A percentile compares a stretch with the other conserved stretches of the same genome.
Evolutionary conservation across 2,888 invertebrate species (phyloP).

Genomic region (Agapetus fuscipes): DNA sequence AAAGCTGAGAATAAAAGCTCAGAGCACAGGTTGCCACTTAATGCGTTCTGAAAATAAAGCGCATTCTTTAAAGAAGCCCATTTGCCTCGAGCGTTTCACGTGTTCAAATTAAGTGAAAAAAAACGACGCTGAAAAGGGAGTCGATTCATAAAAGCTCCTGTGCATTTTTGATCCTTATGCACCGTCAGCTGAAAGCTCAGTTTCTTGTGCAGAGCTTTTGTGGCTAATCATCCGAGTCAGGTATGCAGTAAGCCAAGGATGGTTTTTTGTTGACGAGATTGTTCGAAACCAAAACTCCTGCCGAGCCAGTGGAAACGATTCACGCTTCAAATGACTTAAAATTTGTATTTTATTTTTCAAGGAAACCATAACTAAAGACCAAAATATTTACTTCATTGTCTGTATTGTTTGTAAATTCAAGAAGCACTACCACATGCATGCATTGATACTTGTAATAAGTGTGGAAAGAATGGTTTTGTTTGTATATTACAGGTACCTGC

Average conservation of each 20-base stretch:
- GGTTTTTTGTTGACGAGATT: no score
- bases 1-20: no score
- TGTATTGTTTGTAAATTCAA: no score
- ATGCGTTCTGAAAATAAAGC: background rate
- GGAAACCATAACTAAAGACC: background rate
- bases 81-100: constrained; percentile 34
- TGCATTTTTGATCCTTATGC: no score
- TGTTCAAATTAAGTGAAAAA: constrained; percentile 30
- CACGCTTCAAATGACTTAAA: constrained; percentile 10
- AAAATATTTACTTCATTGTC: no score
- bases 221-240: constrained; percentile 5
- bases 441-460: no score
- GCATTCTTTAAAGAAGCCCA: constrained; percentile 19
- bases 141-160: background rate
- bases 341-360: background rate
- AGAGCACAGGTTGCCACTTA: no score
- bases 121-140: no score
- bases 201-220: constrained; percentile 1
- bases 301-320: constrained; percentile 12
- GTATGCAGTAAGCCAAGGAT: constrained; percentile 10
- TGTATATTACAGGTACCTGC: no score
- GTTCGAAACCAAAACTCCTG: no score
- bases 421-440: no score
- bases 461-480: no score
- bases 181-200: constrained; percentile 1